phyloP scores from a whole-genome alignment of 2,888 invertebrate species.

The Teleogryllus oceanicus region DNA sequence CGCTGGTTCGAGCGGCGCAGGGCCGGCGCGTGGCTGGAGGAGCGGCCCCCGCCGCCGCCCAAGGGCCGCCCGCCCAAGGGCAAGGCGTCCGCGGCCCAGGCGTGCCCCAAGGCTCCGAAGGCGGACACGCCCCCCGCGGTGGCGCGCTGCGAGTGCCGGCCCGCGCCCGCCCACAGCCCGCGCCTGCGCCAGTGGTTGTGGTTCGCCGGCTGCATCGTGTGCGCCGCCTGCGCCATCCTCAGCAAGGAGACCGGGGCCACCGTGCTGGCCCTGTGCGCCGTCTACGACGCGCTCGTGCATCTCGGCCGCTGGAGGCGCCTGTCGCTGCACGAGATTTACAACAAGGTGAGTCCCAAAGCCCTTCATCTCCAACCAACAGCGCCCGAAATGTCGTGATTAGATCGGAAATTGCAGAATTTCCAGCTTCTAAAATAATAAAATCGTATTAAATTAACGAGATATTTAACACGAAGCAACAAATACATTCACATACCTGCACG shows the following conservation, averaged over 20 bases:
- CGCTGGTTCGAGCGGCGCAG: constrained; percentile 5
- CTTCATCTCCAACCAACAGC: too few relatives aligned
- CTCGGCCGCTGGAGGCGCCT: constrained; percentile 27
- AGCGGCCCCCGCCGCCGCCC: background rate
- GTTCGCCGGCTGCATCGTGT: constrained; percentile 55
- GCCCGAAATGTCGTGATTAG: too few relatives aligned
- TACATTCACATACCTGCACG: background rate
- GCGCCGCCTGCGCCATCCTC: constrained; percentile 78
- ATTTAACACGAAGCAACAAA: background rate
- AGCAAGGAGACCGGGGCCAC: constrained; percentile 96
- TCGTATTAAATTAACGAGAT: background rate
- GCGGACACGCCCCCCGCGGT: constrained; percentile 27
- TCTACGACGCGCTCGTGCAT: constrained; percentile 67
- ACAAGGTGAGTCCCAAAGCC: constrained; percentile 38
- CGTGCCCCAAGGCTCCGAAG: background rate
- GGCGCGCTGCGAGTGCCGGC: constrained; percentile 38
- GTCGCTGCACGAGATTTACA: constrained; percentile 32
- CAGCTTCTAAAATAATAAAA: background rate
- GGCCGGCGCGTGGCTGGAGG: background rate
- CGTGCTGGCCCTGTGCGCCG: constrained; percentile 82
- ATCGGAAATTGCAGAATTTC: background rate
- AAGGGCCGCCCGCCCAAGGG: background rate
- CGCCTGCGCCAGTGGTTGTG: constrained; percentile 56
- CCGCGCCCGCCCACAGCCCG: constrained; percentile 43
- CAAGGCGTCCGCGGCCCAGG: background rate